Evolutionary conservation across 2,888 invertebrate genomes (phyloP), one percentile per base, ranked within the genome.

Genomic region (Cabera pusaria): DNA sequence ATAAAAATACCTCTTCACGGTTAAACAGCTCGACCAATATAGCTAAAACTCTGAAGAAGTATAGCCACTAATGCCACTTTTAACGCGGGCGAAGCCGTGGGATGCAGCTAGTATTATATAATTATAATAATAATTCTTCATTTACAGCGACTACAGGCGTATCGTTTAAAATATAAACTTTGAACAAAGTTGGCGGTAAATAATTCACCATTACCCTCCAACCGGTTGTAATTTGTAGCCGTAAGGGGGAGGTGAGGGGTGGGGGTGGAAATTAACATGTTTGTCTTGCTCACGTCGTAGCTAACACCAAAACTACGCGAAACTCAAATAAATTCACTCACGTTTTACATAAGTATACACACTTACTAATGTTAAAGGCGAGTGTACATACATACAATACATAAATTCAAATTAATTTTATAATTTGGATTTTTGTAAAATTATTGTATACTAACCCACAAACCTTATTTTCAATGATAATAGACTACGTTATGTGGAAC

Each of bases 261-360:
- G 44, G 44, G 70, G 76, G 71, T 71, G 75, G 69, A 83, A 84
- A 86, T 87, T 85, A 85, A 80, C 85, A 81, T 87, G 86, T 87
- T 87, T 87, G 86, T 83, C 81, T 87, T 86, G 75, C 82, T 82
- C 83, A 83, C 84, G 78, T 81, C 85, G 83, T 76, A 80, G 78
- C 77, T 70, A 73, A 77, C 75, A 75, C 73, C 73, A 70, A 79
- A 87, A 87, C 86, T 85, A 83, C 79, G 78, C 67, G 74, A 70
- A 86, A 87, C 77, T 87, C 82, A 85, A 86, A 87, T 86, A 87
- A 85, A 87, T 84, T 86, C 78, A 67, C 64, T 69, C 75, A 65
- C 76, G 75, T 80, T 85, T 85, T 82, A 83, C 84, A 84, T 85
- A 85, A 80, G 76, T 72, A 63, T n/a, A n/a, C 54, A 52, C 66